Conservation (phyloP, 2,797 vertebrate genomes). For the Heliangelus exortis region DNA sequence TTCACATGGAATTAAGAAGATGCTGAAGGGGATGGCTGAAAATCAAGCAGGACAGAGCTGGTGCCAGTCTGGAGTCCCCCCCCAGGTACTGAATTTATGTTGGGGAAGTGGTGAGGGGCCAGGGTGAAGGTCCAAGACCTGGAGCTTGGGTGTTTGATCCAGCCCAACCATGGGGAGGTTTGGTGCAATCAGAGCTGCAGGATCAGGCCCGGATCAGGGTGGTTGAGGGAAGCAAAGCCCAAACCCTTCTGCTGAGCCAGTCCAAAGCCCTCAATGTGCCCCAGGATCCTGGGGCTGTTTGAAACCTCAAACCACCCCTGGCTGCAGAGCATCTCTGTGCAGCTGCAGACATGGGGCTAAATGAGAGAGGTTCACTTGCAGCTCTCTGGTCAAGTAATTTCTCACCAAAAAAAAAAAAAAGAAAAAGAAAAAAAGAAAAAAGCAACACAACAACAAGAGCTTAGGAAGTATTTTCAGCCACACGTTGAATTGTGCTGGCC, state of each 20-base stretch:
- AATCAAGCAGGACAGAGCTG: background rate
- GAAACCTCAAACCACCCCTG: background rate
- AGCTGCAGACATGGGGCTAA: fast-evolving
- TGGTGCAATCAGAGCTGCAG: background rate
- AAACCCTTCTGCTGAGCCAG: background rate
- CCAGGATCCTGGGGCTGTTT: background rate
- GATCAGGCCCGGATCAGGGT: background rate
- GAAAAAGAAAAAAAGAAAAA: background rate
- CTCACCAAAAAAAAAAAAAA: background rate
- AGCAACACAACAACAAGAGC: background rate
- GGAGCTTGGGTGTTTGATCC: fast-evolving
- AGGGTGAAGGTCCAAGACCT: background rate
- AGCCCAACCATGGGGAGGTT: background rate
- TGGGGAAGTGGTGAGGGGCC: background rate
- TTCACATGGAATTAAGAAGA: fast-evolving
- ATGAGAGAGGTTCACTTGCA: background rate
- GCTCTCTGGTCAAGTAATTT: background rate
- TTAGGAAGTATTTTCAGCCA: background rate
- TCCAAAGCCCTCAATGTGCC: fast-evolving
- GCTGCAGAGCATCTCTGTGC: background rate
- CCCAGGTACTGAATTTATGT: fast-evolving
- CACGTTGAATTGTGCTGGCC: background rate
- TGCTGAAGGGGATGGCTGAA: fast-evolving
- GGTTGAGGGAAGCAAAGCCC: background rate
- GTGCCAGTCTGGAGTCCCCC: background rate